Conservation (phyloP, 2,797 vertebrate genomes). For the Petrocephalus schoutedeni region DNA sequence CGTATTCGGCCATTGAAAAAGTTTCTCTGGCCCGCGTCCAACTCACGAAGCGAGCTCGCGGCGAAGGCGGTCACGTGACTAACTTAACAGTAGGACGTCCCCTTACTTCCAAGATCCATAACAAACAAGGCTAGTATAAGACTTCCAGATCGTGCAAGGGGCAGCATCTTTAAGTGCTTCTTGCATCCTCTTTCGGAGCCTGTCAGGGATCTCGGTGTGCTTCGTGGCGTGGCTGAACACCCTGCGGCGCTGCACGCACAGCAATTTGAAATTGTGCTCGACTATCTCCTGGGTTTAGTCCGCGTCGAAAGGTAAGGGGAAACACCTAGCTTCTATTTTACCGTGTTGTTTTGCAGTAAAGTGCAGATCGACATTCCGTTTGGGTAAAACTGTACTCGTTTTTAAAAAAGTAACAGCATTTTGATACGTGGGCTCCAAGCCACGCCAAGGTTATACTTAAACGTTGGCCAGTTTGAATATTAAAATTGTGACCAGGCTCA, state of each 20-base stretch:
- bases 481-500: not conserved
- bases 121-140: constrained; percentile 49
- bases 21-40: constrained; percentile 21
- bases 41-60: constrained; percentile 34
- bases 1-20: constrained; percentile 16
- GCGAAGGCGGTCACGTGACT: constrained; percentile 51
- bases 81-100: constrained; percentile 34
- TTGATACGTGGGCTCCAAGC: not conserved
- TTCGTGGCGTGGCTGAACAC: not conserved
- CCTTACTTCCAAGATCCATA: constrained; percentile 29
- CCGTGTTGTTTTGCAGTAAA: not conserved
- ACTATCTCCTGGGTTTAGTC: not conserved
- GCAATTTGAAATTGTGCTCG: constrained; percentile 38
- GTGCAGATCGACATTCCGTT: not conserved
- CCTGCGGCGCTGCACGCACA: not conserved
- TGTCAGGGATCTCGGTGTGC: not conserved
- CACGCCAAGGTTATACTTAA: not conserved
- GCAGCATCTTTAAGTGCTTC: not conserved
- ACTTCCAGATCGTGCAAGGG: not conserved
- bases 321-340: not conserved
- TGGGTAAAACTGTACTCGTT: not conserved
- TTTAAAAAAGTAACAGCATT: not conserved
- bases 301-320: constrained; percentile 12
- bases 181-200: not conserved
- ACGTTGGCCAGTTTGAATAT: constrained; percentile 4